These are phyloP conservation scores for Oreamnos americanus DNA, from an alignment of 2,113 vertebrate genomes.

Conservation along the genomic window DNA sequence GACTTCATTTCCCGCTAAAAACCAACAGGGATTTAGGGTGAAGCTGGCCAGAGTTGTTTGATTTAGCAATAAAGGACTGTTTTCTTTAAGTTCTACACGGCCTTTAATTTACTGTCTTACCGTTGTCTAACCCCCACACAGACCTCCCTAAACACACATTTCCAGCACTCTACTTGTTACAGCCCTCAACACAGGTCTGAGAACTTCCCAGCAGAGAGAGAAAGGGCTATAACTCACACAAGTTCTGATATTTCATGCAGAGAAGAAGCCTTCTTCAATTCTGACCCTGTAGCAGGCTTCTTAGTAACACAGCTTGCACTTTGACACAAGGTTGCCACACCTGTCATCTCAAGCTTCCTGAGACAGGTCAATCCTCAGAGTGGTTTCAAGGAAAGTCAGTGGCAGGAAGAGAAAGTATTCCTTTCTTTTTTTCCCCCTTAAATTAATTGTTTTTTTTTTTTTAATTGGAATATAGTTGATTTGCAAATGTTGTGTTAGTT, in stretches of 20 bases:
- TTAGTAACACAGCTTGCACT: neutral
- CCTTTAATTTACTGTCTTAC: neutral
- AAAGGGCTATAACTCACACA: neutral
- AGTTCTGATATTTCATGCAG: neutral
- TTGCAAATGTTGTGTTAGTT: neutral
- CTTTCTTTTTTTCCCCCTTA: neutral
- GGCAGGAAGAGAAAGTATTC: neutral
- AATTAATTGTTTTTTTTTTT: neutral
- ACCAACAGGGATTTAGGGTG: neutral
- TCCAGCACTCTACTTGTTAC: neutral
- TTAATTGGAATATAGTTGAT: neutral
- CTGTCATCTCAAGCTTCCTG: neutral
- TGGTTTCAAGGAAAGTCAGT: neutral
- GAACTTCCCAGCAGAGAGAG: neutral
- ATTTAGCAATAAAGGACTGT: neutral
- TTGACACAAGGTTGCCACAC: neutral
- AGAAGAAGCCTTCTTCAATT: neutral
- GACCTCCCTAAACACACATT: neutral
- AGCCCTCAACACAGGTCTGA: neutral
- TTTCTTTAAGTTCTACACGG: neutral
- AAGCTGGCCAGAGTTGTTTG: neutral
- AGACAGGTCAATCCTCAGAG: neutral
- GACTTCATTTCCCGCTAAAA: neutral
- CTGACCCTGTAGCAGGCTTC: neutral
- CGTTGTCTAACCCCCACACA: neutral